A percentile compares a stretch with the other conserved stretches of the same genome.
Evolutionary conservation across 2,113 vertebrate genomes (phyloP).

Genomic region (Microtus oregoni): DNA sequence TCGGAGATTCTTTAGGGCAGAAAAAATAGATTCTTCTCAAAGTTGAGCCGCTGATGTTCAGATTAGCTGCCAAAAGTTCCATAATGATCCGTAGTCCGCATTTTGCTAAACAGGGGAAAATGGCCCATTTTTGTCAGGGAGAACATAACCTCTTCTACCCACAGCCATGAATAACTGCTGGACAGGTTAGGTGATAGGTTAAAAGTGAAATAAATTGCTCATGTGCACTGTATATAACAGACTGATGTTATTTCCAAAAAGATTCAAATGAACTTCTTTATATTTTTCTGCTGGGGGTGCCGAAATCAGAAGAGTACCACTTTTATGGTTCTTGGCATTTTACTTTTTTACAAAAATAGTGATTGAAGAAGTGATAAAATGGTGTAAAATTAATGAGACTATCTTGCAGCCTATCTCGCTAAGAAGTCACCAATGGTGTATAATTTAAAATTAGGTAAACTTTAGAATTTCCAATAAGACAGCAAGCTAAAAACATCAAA

Average conservation of each 20-base stretch:
- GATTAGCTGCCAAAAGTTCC: conserved; percentile 91
- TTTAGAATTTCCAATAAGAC: conserved; percentile 23
- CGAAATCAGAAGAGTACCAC: conserved; percentile 76
- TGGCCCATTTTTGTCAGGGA: conserved; percentile 85
- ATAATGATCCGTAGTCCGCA: conserved; percentile 89
- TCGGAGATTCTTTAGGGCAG: conserved; percentile 90
- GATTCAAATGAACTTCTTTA: conserved; percentile 81
- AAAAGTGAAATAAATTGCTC: conserved; percentile 83
- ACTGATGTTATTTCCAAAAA: conserved; percentile 81
- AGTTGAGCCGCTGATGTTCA: conserved; percentile 90
- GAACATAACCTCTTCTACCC: conserved; percentile 68
- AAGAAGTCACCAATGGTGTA: neutral
- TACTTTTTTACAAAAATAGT: conserved; percentile 70
- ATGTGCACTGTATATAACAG: conserved; percentile 66
- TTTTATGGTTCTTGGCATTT: conserved; percentile 80
- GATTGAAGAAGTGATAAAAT: conserved; percentile 53
- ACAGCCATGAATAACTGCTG: conserved; percentile 52
- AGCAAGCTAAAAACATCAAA: neutral
- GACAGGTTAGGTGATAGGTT: conserved; percentile 75
- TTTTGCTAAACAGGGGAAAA: conserved; percentile 87
- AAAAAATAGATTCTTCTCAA: conserved; percentile 87
- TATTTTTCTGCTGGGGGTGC: conserved; percentile 64
- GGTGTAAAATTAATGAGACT: neutral
- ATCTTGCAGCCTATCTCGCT: neutral
- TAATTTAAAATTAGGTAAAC: conserved; percentile 71